These are phyloP conservation scores for Alfaro cultratus DNA, from an alignment of 2,797 vertebrate species.

Conservation along the genomic window DNA sequence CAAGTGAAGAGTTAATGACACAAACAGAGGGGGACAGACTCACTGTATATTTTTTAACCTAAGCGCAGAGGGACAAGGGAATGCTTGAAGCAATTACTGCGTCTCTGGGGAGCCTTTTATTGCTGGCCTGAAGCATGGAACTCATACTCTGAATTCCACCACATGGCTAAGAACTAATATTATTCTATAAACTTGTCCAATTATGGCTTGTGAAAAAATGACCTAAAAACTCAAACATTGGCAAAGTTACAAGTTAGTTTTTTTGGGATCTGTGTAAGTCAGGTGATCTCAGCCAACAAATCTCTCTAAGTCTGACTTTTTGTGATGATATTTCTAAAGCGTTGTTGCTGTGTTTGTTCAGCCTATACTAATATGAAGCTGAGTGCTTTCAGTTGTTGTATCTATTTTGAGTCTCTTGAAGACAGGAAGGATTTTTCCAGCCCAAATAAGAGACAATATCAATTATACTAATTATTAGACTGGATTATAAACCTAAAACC, in stretches of 20 bases:
- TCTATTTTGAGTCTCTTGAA: not conserved
- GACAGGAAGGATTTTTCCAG: not conserved
- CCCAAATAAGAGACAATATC: no score
- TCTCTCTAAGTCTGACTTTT: no score
- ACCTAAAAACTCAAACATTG: not conserved
- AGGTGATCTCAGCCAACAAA: not conserved
- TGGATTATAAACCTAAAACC: no score
- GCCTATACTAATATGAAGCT: not conserved
- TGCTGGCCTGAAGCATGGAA: not conserved
- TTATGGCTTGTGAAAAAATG: not conserved
- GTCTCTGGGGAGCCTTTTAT: not conserved
- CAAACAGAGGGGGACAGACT: not conserved
- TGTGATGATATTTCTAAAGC: not conserved
- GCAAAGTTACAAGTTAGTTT: not conserved
- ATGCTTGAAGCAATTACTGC: slow-evolving; percentile 1
- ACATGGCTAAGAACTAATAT: not conserved
- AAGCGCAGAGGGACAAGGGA: slow-evolving; percentile 1
- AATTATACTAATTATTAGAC: no score
- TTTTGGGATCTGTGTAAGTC: not conserved
- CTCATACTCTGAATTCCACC: not conserved
- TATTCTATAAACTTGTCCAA: not conserved
- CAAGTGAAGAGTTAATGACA: not conserved
- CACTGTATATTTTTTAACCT: not conserved
- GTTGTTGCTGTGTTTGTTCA: not conserved
- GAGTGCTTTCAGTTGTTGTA: not conserved